Conservation (phyloP, 2,888 invertebrate species). For the Leucoptera coffeella region DNA sequence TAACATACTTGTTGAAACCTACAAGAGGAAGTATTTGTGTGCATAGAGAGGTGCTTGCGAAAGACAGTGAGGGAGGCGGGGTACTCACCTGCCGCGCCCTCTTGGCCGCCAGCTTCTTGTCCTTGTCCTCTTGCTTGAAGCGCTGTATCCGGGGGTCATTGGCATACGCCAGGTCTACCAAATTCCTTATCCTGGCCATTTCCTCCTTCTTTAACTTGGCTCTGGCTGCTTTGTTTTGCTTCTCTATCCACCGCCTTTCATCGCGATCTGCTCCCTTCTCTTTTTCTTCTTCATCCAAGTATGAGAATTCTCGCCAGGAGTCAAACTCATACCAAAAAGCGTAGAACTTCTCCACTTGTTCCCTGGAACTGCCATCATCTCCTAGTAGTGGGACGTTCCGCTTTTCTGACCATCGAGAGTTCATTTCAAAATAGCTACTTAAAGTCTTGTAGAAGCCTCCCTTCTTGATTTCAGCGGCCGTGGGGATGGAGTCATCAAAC, state of each 20-base stretch:
- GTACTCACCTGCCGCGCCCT: conserved; percentile 65
- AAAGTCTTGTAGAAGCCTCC: conserved; percentile 62
- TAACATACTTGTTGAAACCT: too few species aligned
- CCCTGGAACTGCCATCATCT: conserved; percentile 67
- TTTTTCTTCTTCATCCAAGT: conserved; percentile 97
- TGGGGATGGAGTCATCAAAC: conserved; percentile 85
- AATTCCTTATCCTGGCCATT: conserved; percentile 80
- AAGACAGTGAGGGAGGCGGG: too few species aligned
- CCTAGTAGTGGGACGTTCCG: conserved; percentile 80
- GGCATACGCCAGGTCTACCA: conserved; percentile 92
- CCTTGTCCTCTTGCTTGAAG: conserved; percentile 92
- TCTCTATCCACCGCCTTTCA: conserved; percentile 96
- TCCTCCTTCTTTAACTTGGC: conserved; percentile 96
- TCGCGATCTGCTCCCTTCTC: conserved; percentile 95
- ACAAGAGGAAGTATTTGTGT: too few species aligned
- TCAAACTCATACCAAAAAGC: conserved; percentile 98
- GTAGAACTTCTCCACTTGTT: conserved; percentile 89
- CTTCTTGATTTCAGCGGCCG: conserved; percentile 66
- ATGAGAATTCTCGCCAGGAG: conserved; percentile 98
- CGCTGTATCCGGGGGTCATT: conserved; percentile 89
- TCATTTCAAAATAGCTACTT: conserved; percentile 64
- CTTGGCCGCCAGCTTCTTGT: conserved; percentile 82
- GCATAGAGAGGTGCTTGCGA: too few species aligned
- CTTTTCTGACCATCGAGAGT: conserved; percentile 88
- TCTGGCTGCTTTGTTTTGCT: conserved; percentile 90